Evolutionary conservation across 2,797 vertebrate species (phyloP).

Genomic region (Ispidina picta): DNA sequence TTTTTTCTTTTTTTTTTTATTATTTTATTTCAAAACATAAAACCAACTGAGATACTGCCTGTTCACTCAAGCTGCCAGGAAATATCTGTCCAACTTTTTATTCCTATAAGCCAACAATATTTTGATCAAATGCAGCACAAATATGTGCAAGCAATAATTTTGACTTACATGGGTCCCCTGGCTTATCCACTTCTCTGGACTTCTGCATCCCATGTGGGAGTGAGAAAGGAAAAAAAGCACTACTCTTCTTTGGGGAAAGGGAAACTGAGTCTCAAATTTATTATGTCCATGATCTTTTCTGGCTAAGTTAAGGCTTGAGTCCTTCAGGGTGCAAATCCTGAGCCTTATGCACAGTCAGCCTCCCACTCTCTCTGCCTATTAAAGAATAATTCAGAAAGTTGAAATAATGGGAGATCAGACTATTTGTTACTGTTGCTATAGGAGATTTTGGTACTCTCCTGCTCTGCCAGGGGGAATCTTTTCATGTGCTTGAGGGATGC

Average conservation of each 20-base stretch:
- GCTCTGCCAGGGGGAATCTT: not conserved
- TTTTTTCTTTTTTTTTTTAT: not conserved
- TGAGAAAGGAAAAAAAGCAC: not conserved
- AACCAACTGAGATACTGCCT: not conserved
- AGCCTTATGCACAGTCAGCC: not conserved
- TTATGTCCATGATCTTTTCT: not conserved
- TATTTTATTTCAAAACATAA: not conserved
- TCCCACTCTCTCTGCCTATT: not conserved
- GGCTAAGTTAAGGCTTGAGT: not conserved
- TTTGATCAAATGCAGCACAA: conserved; percentile 19
- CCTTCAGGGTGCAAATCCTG: not conserved
- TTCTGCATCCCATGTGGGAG: not conserved
- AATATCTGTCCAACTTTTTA: not conserved
- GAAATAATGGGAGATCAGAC: not conserved
- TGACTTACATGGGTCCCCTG: not conserved
- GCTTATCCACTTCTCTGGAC: not conserved
- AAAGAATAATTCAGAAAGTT: not conserved
- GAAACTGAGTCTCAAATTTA: not conserved
- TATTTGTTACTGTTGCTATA: conserved; percentile 31
- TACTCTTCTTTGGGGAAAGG: not conserved
- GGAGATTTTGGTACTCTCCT: not conserved
- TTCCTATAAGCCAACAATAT: not conserved
- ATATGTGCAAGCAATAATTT: not conserved
- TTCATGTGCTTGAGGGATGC: not conserved
- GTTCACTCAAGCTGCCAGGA: not conserved